phyloP scores from a whole-genome alignment of 2,113 vertebrate species.

The Zosterops borbonicus region DNA sequence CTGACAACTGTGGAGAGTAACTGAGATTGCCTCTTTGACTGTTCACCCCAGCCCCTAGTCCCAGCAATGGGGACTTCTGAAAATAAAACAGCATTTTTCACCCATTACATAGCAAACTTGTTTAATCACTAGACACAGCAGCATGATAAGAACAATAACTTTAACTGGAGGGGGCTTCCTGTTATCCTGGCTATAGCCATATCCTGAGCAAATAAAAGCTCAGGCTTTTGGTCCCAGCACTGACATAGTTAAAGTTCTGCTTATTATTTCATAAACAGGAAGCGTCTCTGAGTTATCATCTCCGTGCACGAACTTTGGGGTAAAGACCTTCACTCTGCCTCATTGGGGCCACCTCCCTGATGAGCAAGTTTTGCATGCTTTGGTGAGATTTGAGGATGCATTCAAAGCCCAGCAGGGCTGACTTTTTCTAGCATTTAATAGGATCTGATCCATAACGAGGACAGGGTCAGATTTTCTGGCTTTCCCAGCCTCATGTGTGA shows the following conservation, averaged over 20 bases:
- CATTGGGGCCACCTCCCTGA: neutral
- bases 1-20: fast-evolving
- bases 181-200: constrained; percentile 29
- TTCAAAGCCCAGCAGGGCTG: neutral
- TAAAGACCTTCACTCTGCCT: constrained; percentile 15
- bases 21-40: neutral
- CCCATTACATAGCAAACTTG: neutral
- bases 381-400: neutral
- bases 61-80: neutral
- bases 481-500: neutral
- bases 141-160: constrained; percentile 33
- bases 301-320: constrained; percentile 3
- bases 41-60: neutral
- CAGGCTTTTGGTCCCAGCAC: neutral
- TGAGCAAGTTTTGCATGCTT: neutral
- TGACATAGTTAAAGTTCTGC: constrained; percentile 18
- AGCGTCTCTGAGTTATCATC: neutral
- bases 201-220: constrained; percentile 50
- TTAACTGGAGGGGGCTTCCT: constrained; percentile 46
- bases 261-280: constrained; percentile 56
- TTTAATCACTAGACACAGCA: neutral
- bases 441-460: fast-evolving
- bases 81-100: constrained; percentile 42
- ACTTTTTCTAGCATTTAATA: neutral
- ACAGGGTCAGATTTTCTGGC: neutral